Evolutionary conservation across 2,113 vertebrate species (phyloP).

Genomic region (Cyanoliseus patagonus): DNA sequence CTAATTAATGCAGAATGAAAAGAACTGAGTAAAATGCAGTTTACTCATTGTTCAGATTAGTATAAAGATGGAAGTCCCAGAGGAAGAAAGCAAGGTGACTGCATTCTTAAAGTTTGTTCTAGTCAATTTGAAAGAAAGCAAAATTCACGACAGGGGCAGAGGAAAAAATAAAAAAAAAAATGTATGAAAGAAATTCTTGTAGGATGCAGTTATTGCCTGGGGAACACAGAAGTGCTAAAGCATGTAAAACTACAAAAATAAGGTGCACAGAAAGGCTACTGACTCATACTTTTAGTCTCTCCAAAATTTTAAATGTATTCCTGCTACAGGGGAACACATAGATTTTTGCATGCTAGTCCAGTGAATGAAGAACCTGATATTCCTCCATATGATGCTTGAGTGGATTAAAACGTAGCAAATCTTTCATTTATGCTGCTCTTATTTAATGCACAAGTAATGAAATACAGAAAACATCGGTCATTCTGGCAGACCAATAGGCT

Average conservation of each 20-base stretch:
- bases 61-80: not conserved
- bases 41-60: not conserved
- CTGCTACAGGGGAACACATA: not conserved
- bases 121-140: not conserved
- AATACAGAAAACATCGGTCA: not conserved
- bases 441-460: not conserved
- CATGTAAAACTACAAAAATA: not conserved
- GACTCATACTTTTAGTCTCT: not conserved
- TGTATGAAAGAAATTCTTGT: not conserved
- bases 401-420: not conserved
- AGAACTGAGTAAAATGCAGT: not conserved
- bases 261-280: not conserved
- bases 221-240: not conserved
- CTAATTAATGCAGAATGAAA: not conserved
- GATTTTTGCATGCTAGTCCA: not conserved
- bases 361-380: not conserved
- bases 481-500: not conserved
- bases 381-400: not conserved
- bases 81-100: not conserved
- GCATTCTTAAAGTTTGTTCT: not conserved
- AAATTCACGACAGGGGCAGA: not conserved
- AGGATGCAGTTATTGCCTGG: not conserved
- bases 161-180: not conserved
- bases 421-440: not conserved
- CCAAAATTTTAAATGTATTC: not conserved